Conservation (phyloP, 2,113 vertebrate species). For the Petaurus breviceps region DNA sequence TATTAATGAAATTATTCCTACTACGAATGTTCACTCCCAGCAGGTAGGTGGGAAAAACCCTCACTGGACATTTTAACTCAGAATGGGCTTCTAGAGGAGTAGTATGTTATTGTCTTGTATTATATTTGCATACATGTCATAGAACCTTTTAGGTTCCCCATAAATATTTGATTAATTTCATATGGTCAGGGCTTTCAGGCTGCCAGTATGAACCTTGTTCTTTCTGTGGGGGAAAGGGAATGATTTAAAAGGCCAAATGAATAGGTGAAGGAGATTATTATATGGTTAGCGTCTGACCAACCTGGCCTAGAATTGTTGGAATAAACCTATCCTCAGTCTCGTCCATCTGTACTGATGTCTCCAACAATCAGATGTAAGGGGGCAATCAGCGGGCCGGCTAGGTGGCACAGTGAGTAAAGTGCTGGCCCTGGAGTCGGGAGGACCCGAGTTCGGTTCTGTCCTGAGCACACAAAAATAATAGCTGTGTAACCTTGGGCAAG, state of each 20-base stretch:
- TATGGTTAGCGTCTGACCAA: not conserved
- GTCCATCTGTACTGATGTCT: not conserved
- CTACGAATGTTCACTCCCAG: not conserved
- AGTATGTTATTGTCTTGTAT: not conserved
- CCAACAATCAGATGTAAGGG: not conserved
- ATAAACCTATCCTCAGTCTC: not conserved
- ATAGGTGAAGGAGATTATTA: not conserved
- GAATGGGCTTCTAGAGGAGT: not conserved
- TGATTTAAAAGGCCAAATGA: not conserved
- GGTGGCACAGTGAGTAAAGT: too few relatives aligned
- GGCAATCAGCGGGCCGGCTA: too few relatives aligned
- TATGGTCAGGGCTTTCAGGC: not conserved
- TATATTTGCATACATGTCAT: not conserved
- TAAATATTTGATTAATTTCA: not conserved
- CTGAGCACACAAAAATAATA: too few relatives aligned
- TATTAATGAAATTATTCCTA: not conserved
- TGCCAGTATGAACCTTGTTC: not conserved
- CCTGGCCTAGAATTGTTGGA: not conserved
- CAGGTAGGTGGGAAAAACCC: not conserved
- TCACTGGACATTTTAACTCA: not conserved
- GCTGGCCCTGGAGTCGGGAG: too few relatives aligned
- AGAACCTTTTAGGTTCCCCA: not conserved
- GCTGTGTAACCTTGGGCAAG: too few relatives aligned
- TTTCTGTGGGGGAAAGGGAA: not conserved
- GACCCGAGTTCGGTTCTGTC: too few relatives aligned